These are phyloP conservation scores for Thera britannica DNA, from an alignment of 2,888 invertebrate genomes.

Conservation along the genomic window DNA sequence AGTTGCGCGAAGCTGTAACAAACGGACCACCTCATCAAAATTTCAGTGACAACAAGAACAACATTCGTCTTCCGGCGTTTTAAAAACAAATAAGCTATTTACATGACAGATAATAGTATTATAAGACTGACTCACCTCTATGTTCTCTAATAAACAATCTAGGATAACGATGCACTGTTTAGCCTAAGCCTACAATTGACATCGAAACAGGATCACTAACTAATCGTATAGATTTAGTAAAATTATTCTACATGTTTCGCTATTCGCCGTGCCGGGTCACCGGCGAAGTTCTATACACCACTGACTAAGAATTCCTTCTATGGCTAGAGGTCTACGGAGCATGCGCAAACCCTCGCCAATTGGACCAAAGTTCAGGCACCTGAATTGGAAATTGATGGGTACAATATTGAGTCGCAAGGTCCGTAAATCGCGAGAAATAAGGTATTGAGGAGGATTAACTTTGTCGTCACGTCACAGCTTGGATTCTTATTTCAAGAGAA, in stretches of 20 bases:
- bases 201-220: constrained; percentile 54
- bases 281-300: constrained; percentile 72
- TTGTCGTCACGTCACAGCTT: constrained; percentile 5
- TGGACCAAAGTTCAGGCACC: constrained; percentile 66
- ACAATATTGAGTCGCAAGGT: constrained; percentile 18
- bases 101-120: constrained; percentile 8
- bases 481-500: constrained; percentile 17
- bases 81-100: constrained; percentile 22
- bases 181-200: constrained; percentile 68
- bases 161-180: constrained; percentile 48
- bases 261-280: constrained; percentile 65
- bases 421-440: constrained; percentile 19
- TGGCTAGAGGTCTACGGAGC: constrained; percentile 52
- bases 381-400: constrained; percentile 25
- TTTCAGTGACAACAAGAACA: constrained; percentile 6
- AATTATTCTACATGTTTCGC: constrained; percentile 55
- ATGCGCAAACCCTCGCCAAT: constrained; percentile 75
- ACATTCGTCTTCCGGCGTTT: constrained; percentile 14
- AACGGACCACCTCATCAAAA: not conserved
- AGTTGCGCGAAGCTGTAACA: constrained; percentile 8
- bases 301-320: constrained; percentile 66
- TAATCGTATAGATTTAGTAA: constrained; percentile 51
- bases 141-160: constrained; percentile 21
- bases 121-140: constrained; percentile 30
- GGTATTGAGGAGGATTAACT: constrained; percentile 12